Percentiles rank a stretch among this genome's conserved stretches.
These are phyloP conservation scores for Acanthaster planci DNA, from an alignment of 35 echinoderm and acorn worm genomes.

Conservation along the genomic window DNA sequence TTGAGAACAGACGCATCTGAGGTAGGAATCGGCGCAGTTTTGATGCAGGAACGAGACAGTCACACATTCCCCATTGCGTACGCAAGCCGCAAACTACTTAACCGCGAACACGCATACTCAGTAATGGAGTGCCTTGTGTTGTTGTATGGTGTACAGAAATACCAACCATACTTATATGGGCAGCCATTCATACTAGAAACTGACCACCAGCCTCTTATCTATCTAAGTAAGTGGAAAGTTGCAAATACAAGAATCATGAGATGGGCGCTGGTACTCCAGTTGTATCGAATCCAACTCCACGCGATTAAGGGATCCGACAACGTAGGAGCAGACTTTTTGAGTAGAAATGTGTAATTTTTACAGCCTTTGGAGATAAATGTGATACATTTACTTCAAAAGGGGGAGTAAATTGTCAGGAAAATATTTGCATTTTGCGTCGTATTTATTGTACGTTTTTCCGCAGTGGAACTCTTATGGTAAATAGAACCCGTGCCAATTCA, in stretches of 20 bases:
- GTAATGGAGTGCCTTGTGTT: conserved; percentile 5
- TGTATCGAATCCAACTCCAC: conserved; percentile 9
- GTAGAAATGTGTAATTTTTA: conserved; percentile 4
- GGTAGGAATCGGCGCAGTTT: not conserved
- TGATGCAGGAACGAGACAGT: not conserved
- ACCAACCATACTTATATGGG: conserved; percentile 44
- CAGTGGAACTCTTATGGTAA: no score
- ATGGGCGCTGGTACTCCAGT: conserved; percentile 39
- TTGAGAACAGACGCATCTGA: conserved; percentile 33
- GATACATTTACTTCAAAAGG: no score
- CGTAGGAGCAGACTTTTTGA: conserved; percentile 54
- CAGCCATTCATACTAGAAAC: conserved; percentile 30
- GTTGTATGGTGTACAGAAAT: conserved; percentile 35
- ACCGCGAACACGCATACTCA: no score
- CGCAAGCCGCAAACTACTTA: conserved; percentile 21
- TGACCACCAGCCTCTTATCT: conserved; percentile 45
- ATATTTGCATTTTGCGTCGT: no score
- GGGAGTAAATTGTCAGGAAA: no score
- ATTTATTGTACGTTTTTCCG: no score
- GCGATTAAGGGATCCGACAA: conserved; percentile 53
- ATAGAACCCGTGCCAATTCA: no score
- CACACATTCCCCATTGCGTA: no score
- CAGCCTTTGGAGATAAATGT: no score
- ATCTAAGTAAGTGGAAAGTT: conserved; percentile 6
- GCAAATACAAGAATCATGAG: not conserved